Evolutionary conservation across 2,888 invertebrate species (phyloP), one percentile per base, ranked within the genome.

Genomic region (Celastrina argiolus): DNA sequence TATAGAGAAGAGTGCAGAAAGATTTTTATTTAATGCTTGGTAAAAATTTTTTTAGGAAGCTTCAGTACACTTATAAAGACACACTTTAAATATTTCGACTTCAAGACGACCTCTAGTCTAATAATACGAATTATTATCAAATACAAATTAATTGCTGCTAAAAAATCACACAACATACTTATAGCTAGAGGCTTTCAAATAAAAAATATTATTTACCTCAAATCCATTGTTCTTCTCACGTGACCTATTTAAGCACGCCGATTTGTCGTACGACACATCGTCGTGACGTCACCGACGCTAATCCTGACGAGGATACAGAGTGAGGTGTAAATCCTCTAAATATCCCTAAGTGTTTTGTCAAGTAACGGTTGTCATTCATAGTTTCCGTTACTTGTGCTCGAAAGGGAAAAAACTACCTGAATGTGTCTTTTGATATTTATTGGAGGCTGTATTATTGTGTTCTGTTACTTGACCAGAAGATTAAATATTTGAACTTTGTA

Each of bases 291-390:
- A 68, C 39, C 70, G 69, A 69, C 70, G 67, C 69, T 74, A 74
- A 74, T 73, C 73, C 70, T 68, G 66, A 59, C 69, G 68, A 72
- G 69, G 69, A 67, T 61, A 69, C 69, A 28, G 51, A 66, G 65
- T 67, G 41, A 69, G 67, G 72, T 72, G 72, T 69, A 64, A 71
- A 72, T 71, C 70, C 42, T 56, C 58, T 69, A 56, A 69, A 68
- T 70, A 70, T 65, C 69, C 69, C 69, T 67, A 69, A 71, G 71
- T 69, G 67, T 66, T 68, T 59, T 56, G 34, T 67, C 69, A 71
- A 68, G 64, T 69, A 69, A 67, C 71, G 69, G 71, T 69, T 68
- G 65, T 68, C 59, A 22, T 34, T 64, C 64, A 64, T 31, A 65
- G 65, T 64, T 56, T 34, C 59, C 66, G 59, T 45, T 61, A 51